phyloP scores from a whole-genome alignment of 2,113 vertebrate genomes.

The Nannospalax galili region DNA sequence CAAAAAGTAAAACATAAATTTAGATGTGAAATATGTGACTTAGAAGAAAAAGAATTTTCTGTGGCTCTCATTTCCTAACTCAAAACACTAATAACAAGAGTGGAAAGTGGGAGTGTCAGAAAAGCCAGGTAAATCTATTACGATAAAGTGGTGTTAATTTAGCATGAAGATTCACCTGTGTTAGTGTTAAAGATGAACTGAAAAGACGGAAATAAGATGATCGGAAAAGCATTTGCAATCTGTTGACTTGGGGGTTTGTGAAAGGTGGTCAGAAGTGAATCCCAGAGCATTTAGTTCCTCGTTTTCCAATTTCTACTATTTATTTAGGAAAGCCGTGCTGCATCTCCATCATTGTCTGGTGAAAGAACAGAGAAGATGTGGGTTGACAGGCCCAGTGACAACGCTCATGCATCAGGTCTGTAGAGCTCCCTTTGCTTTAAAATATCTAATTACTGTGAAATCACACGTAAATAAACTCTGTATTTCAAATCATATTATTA shows the following conservation, averaged over 20 bases:
- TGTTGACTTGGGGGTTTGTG: not conserved
- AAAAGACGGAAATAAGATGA: not conserved
- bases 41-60: constrained; percentile 27
- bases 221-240: not conserved
- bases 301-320: constrained; percentile 28
- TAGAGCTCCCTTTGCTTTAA: not conserved
- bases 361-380: constrained; percentile 59
- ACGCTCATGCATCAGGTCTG: constrained; percentile 82
- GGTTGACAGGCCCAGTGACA: constrained; percentile 9
- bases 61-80: not conserved
- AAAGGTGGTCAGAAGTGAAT: not conserved
- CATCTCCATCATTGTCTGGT: constrained; percentile 75
- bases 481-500: constrained; percentile 11
- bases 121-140: not conserved
- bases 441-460: not conserved
- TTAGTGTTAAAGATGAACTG: not conserved
- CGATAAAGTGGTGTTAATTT: not conserved
- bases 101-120: not conserved
- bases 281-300: not conserved
- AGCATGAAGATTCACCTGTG: not conserved
- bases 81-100: not conserved
- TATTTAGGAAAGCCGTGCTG: constrained; percentile 75
- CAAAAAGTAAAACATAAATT: not conserved
- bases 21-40: not conserved
- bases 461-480: not conserved